Base-by-base conservation (phyloP, 1,140 invertebrate species). In the Asbolus verrucosus region DNA sequence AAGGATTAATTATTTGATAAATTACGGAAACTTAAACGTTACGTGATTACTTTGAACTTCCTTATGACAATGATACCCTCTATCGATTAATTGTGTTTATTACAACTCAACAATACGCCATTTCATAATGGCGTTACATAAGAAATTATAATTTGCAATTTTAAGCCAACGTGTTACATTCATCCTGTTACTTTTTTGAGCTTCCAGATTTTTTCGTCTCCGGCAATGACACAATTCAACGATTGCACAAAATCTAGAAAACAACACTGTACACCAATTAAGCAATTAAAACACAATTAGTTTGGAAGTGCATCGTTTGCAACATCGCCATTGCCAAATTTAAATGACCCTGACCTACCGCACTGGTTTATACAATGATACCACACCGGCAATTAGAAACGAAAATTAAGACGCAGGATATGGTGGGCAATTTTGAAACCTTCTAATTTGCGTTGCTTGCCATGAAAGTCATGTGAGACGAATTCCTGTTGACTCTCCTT, bases 201-300 rank as follows among this genome's bases (percentile, higher is more conserved):
- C n/a, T n/a, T n/a, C 16, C 18, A 18, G 19, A 46, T 46, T 46
- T 38, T 46, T 46, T 46, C 16, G 41, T 18, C 24, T 27, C 3
- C 24, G 24, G 19, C 41, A 46, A 2, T 46, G 41, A 46, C 41
- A 46, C 8, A 16, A 6, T 46, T 46, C 9, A 1, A 16, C 16
- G 41, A 16, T 46, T 46, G 18, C 41, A 46, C 41, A 46, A 46
- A 46, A 46, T 21, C 19, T 46, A 46, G 15, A 19, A 9, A 16
- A 18, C n/a, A n/a, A n/a, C 19, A 19, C 18, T 46, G 19, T 19
- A 9, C 19, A 46, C 41, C 16, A 46, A 46, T 9, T 16, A 46
- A 14, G 18, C 9, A 46, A 46, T 46, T 46, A 46, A 18, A 46
- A 46, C 41, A 46, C 18, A 46, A 19, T 46, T 9, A 46, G 41